These are phyloP conservation scores for Micrasema minimum DNA, from an alignment of 1,140 invertebrate genomes.

Conservation along the genomic window DNA sequence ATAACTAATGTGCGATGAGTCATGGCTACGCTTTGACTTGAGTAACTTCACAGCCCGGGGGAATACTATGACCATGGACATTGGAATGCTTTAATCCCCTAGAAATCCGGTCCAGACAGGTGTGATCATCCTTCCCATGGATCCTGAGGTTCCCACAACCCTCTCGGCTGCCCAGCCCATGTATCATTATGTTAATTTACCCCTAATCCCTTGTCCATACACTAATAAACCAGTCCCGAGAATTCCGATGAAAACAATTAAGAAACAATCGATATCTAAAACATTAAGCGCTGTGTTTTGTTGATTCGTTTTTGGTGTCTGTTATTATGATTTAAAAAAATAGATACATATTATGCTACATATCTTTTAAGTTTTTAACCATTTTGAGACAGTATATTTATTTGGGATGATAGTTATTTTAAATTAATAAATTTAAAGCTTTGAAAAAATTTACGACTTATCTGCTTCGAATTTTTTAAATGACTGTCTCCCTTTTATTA, in stretches of 20 bases:
- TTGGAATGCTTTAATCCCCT: constrained; percentile 27
- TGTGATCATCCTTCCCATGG: constrained; percentile 1
- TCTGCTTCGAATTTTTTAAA: too few relatives aligned
- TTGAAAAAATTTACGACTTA: too few relatives aligned
- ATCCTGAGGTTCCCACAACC: constrained; percentile 18
- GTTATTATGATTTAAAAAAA: background rate
- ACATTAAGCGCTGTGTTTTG: constrained; percentile 11
- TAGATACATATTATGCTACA: background rate
- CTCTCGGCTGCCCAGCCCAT: background rate
- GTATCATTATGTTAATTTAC: constrained; percentile 30
- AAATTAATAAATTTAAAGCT: too few relatives aligned
- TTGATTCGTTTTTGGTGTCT: background rate
- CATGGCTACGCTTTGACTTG: too few relatives aligned
- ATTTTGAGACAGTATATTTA: too few relatives aligned
- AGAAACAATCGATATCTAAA: constrained; percentile 18
- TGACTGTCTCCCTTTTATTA: too few relatives aligned
- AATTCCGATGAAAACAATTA: constrained; percentile 20
- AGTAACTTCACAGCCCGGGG: background rate
- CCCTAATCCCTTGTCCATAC: constrained; percentile 11
- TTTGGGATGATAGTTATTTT: too few relatives aligned
- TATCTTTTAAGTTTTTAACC: too few relatives aligned
- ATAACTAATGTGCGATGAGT: too few relatives aligned
- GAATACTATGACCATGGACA: background rate
- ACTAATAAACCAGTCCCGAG: constrained; percentile 8
- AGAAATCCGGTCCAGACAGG: constrained; percentile 19